These are phyloP conservation scores for Cryptotis parvus DNA, from an alignment of 2,113 vertebrate genomes.

Conservation along the genomic window DNA sequence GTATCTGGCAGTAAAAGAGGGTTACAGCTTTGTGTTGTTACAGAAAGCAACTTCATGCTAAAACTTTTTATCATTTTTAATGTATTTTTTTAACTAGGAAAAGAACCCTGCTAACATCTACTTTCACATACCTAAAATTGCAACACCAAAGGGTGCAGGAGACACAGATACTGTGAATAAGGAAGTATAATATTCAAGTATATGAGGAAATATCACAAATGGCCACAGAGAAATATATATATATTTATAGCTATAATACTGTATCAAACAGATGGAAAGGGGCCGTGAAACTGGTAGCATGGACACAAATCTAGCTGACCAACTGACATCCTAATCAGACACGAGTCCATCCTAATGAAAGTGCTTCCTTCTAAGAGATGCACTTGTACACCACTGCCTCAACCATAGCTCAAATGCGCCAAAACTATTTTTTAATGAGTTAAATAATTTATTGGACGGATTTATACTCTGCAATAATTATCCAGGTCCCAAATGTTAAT, in stretches of 20 bases:
- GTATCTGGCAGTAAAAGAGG: conserved; percentile 91
- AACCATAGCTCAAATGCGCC: conserved; percentile 80
- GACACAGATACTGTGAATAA: conserved; percentile 94
- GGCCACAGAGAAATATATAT: conserved; percentile 94
- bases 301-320: conserved; percentile 92
- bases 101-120: conserved; percentile 96
- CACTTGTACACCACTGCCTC: conserved; percentile 85
- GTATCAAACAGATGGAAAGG: conserved; percentile 93
- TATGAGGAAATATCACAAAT: conserved; percentile 95
- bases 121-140: conserved; percentile 98
- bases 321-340: conserved; percentile 88
- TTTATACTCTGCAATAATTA: conserved; percentile 88
- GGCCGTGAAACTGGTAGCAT: conserved; percentile 87
- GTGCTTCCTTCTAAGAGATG: conserved; percentile 84
- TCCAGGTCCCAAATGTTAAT: conserved; percentile 87
- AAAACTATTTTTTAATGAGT: conserved; percentile 85
- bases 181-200: conserved; percentile 95
- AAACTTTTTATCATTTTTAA: conserved; percentile 87
- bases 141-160: conserved; percentile 93
- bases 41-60: conserved; percentile 93
- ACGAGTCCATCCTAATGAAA: conserved; percentile 82
- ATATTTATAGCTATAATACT: conserved; percentile 93
- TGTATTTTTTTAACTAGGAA: conserved; percentile 93
- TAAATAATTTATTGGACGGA: conserved; percentile 91
- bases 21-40: conserved; percentile 90